Conservation (phyloP, 2,888 invertebrate genomes). For the Drosophila meridionalis region DNA sequence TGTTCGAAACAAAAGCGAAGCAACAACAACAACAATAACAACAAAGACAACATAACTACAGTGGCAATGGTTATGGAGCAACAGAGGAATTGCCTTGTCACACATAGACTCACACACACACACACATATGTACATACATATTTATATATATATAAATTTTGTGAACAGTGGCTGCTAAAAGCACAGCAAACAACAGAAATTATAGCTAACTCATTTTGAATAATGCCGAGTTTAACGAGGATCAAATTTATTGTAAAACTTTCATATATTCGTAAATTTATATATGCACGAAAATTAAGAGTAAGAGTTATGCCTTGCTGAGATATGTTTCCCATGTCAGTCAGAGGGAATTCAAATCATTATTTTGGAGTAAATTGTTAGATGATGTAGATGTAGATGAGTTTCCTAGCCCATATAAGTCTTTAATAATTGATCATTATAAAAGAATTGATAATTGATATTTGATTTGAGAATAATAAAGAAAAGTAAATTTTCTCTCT, state of each 20-base stretch:
- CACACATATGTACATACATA: neutral
- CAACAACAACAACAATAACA: conserved; percentile 58
- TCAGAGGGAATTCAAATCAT: neutral
- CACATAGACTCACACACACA: conserved; percentile 23
- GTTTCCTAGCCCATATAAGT: no score
- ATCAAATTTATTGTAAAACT: neutral
- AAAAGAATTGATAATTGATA: no score
- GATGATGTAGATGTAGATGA: no score
- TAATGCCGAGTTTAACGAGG: neutral
- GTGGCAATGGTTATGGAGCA: conserved; percentile 44
- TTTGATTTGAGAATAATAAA: no score
- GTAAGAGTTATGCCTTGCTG: neutral
- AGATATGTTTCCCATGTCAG: neutral
- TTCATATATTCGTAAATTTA: neutral
- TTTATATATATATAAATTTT: conserved; percentile 20
- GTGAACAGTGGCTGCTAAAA: conserved; percentile 37
- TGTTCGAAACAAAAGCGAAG: conserved; percentile 66
- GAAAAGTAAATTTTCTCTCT: no score
- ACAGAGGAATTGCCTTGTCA: conserved; percentile 51
- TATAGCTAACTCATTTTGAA: neutral
- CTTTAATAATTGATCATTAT: no score
- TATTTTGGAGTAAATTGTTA: neutral
- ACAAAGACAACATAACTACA: conserved; percentile 25
- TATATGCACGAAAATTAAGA: no score
- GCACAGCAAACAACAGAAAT: neutral